Conservation (phyloP, 2,113 vertebrate genomes). For the Myxocyprinus asiaticus region DNA sequence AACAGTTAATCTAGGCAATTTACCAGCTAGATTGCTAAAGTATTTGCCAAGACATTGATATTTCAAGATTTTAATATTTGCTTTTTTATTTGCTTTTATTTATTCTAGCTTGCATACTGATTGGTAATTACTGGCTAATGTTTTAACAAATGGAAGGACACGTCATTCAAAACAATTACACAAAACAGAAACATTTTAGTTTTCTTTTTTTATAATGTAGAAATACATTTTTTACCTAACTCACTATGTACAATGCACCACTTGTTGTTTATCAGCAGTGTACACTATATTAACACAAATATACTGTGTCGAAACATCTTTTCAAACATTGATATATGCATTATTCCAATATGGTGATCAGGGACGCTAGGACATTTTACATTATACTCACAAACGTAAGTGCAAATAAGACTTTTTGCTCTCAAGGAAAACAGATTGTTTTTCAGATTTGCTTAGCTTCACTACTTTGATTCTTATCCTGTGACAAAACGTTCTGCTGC, state of each 20-base stretch:
- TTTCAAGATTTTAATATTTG: too few species aligned
- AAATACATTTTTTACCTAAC: not conserved
- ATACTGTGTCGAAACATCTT: not conserved
- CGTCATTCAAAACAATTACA: too few species aligned
- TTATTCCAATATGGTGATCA: not conserved
- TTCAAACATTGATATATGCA: not conserved
- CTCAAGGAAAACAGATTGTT: too few species aligned
- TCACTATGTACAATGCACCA: conserved; percentile 22
- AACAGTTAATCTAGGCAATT: not conserved
- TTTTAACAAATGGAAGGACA: not conserved
- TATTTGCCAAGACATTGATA: too few species aligned
- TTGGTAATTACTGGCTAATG: not conserved
- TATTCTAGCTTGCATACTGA: too few species aligned
- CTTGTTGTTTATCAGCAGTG: conserved; percentile 13
- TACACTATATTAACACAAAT: conserved; percentile 1
- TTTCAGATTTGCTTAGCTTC: too few species aligned
- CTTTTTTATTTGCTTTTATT: too few species aligned
- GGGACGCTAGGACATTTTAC: not conserved
- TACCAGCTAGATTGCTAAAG: not conserved
- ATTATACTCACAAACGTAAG: not conserved
- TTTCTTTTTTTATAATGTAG: not conserved
- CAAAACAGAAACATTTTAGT: not conserved
- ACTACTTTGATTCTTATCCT: not conserved
- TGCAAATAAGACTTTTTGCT: not conserved
- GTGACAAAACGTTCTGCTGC: not conserved